Conservation (phyloP, 1,140 invertebrate species). For the Drosophila bocki region DNA sequence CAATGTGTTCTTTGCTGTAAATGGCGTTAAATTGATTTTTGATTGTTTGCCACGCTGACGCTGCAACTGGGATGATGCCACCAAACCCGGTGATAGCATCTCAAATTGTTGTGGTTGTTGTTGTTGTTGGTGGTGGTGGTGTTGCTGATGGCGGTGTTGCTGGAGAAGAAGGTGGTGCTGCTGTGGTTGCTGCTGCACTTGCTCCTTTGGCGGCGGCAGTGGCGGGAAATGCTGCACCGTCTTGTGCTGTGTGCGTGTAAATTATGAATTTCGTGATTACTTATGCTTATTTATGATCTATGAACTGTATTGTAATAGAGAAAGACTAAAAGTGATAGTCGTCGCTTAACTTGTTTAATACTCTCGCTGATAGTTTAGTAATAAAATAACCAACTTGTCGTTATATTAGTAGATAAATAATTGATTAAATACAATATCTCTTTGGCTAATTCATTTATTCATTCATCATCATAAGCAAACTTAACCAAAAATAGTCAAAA, state of each 20-base stretch:
- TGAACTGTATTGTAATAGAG: constrained; percentile 30
- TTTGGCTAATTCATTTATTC: no score
- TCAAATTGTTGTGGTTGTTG: constrained; percentile 54
- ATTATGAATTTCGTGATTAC: constrained; percentile 73
- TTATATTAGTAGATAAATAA: background rate
- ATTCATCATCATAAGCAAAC: no score
- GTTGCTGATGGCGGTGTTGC: constrained; percentile 21
- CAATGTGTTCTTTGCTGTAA: constrained; percentile 82
- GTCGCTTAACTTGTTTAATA: background rate
- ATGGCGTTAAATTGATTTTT: constrained; percentile 85
- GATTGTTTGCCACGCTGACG: constrained; percentile 78
- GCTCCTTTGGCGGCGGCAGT: constrained; percentile 47
- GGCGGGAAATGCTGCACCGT: constrained; percentile 82
- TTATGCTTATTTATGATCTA: constrained; percentile 66
- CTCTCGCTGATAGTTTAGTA: background rate
- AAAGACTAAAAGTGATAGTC: background rate
- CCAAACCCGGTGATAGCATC: constrained; percentile 30
- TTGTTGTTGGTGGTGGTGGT: constrained; percentile 7
- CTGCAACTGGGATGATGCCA: constrained; percentile 39
- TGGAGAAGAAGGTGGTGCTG: constrained; percentile 35
- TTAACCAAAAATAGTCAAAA: no score
- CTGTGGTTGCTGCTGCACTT: constrained; percentile 35
- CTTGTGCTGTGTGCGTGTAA: constrained; percentile 76
- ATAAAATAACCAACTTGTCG: background rate
- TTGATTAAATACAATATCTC: background rate